Percentiles rank a stretch among this genome's conserved stretches.
These are phyloP conservation scores for Periparus ater DNA, from an alignment of 2,797 vertebrate species.

Conservation along the genomic window DNA sequence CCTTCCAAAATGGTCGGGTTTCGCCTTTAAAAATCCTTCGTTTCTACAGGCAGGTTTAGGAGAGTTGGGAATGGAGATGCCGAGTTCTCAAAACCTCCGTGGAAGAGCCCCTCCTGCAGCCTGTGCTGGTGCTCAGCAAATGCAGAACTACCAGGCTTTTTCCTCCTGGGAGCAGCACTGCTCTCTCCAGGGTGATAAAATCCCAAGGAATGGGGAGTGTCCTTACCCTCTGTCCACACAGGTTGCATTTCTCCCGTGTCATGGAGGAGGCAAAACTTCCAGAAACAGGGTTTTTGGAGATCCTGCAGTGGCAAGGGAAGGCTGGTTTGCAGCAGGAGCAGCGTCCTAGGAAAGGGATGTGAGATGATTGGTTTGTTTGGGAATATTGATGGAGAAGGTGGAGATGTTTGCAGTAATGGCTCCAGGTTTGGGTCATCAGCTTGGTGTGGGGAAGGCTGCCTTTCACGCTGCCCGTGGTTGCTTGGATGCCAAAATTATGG, in stretches of 20 bases:
- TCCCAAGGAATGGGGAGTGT: not conserved
- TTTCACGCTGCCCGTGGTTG: rapidly evolving
- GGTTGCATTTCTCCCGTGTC: not conserved
- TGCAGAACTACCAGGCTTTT: not conserved
- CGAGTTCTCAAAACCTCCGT: rapidly evolving
- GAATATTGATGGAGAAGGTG: not conserved
- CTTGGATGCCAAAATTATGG: not conserved
- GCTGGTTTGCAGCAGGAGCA: not conserved
- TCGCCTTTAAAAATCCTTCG: not conserved
- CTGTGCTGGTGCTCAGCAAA: not conserved
- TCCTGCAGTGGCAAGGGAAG: not conserved
- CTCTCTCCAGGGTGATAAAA: not conserved
- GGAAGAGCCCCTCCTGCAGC: not conserved
- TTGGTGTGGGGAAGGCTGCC: not conserved
- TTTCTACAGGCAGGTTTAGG: not conserved
- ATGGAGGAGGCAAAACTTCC: not conserved
- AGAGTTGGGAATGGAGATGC: not conserved
- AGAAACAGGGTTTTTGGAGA: not conserved
- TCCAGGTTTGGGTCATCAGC: not conserved
- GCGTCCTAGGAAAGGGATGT: rapidly evolving
- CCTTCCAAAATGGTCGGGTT: not conserved
- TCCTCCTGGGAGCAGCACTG: not conserved
- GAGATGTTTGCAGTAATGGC: not conserved
- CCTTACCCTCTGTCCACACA: not conserved
- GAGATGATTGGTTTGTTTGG: not conserved